phyloP scores from a whole-genome alignment of 2,888 invertebrate genomes.

The Rhaphigaster nebulosa region DNA sequence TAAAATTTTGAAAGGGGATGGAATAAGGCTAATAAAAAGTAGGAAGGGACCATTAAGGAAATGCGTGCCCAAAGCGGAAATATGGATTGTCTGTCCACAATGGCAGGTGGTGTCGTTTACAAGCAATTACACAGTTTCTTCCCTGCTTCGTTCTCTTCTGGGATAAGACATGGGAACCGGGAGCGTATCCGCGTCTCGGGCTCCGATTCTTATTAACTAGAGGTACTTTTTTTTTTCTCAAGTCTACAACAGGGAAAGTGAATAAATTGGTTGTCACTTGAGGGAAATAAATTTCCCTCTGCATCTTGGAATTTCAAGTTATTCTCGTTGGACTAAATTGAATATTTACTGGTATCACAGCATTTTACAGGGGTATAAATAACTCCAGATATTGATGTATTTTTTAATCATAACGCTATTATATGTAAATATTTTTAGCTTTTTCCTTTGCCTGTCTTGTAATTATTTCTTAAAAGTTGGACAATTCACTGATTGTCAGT shows the following conservation, averaged over 20 bases:
- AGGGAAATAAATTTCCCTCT: neutral
- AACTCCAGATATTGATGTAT: neutral
- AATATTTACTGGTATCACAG: neutral
- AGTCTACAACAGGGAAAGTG: neutral
- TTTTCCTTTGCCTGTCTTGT: too few species aligned
- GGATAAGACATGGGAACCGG: neutral
- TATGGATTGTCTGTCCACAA: neutral
- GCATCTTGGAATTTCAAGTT: neutral
- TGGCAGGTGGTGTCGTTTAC: neutral
- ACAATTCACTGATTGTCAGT: too few species aligned
- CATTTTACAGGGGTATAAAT: neutral
- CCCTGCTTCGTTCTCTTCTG: neutral
- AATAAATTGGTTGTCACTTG: slow-evolving; percentile 3
- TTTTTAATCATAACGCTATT: neutral
- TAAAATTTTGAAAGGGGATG: neutral
- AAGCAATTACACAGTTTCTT: neutral
- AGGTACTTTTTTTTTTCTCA: neutral
- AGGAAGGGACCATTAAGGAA: neutral
- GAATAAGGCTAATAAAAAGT: neutral
- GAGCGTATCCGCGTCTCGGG: neutral
- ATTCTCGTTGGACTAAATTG: neutral
- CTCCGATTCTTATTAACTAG: slow-evolving; percentile 1
- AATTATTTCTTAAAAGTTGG: too few species aligned
- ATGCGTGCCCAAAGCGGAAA: slow-evolving; percentile 11
- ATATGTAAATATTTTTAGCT: neutral